Percentiles rank a stretch among this genome's conserved stretches.
Conservation (phyloP, 2,888 invertebrate genomes). For the Phanerotoma sp. region DNA sequence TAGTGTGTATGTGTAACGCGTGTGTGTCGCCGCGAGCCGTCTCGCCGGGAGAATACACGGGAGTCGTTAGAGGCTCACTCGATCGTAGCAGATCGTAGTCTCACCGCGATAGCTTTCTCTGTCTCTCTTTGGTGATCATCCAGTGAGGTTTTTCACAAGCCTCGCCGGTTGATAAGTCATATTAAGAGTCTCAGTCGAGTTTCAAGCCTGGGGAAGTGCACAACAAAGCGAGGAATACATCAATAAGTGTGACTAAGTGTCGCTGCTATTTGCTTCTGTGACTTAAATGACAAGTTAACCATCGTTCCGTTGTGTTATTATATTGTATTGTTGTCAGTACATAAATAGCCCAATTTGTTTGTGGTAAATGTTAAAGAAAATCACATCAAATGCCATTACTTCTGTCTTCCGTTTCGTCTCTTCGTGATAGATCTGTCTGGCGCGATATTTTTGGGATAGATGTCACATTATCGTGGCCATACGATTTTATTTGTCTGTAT, state of each 20-base stretch:
- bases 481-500: constrained; percentile 14
- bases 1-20: constrained; percentile 13
- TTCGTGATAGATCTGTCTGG: constrained; percentile 29
- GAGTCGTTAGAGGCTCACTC: constrained; percentile 11
- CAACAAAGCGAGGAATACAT: neutral
- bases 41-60: constrained; percentile 32
- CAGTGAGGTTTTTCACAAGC: neutral
- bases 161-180: neutral
- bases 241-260: neutral
- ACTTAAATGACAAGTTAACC: constrained; percentile 4
- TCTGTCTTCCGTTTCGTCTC: constrained; percentile 13
- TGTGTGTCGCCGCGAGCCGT: constrained; percentile 37
- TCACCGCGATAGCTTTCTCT: constrained; percentile 7
- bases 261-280: neutral
- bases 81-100: constrained; percentile 4
- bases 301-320: neutral
- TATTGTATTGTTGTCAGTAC: neutral
- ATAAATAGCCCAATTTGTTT: neutral
- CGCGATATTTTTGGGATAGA: constrained; percentile 52
- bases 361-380: neutral
- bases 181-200: neutral
- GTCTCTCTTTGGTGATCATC: neutral
- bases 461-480: constrained; percentile 46
- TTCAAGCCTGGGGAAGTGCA: neutral
- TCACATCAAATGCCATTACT: neutral